phyloP scores from a whole-genome alignment of 2,888 invertebrate species.

The Teleogryllus oceanicus region DNA sequence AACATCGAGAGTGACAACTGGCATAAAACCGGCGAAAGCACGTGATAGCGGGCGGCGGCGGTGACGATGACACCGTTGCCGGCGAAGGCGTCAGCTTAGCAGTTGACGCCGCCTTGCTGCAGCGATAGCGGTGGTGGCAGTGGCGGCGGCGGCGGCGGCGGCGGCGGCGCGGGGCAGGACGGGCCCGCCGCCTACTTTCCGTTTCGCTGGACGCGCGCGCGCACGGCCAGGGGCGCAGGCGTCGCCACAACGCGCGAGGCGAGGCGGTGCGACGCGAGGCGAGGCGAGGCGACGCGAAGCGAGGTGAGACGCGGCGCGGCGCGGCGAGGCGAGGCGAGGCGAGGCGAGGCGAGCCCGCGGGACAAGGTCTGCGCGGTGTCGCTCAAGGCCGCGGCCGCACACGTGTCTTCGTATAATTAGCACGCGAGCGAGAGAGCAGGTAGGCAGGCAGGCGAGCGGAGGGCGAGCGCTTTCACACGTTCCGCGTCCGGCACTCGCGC shows the following conservation, averaged over 20 bases:
- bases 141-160: neutral
- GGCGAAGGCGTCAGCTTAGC: neutral
- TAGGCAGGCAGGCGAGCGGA: too few species aligned
- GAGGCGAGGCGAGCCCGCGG: neutral
- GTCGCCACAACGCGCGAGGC: neutral
- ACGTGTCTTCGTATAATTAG: neutral
- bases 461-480: neutral
- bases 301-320: too few species aligned
- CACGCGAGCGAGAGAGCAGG: neutral
- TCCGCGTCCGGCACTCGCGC: neutral
- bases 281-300: too few species aligned
- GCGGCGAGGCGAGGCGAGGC: neutral
- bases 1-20: constrained; percentile 12
- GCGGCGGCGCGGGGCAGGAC: neutral
- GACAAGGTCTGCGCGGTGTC: neutral
- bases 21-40: neutral
- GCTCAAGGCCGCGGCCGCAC: constrained; percentile 1
- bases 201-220: neutral
- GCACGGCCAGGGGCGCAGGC: neutral
- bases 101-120: neutral
- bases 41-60: neutral
- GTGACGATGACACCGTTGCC: neutral
- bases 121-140: neutral
- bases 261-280: too few species aligned
- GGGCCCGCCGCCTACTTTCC: neutral